Evolutionary conservation across 2,797 vertebrate genomes (phyloP).

Genomic region (Stomatorhinus walkeri): DNA sequence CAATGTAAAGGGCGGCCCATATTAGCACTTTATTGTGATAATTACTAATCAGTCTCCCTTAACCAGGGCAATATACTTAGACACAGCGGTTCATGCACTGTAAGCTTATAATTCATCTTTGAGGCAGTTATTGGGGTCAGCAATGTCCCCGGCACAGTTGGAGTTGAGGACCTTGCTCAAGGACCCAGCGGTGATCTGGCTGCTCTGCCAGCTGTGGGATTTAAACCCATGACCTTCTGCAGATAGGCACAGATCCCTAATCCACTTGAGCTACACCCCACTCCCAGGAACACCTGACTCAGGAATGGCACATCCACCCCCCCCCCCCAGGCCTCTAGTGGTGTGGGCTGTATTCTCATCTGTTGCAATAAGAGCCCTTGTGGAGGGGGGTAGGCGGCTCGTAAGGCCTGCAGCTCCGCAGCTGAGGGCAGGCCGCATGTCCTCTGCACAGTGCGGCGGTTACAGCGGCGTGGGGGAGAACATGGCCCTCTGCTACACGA

Average conservation of each 20-base stretch:
- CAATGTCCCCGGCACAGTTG: background rate
- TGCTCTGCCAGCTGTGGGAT: background rate
- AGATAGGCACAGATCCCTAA: background rate
- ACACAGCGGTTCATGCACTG: background rate
- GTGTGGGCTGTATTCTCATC: background rate
- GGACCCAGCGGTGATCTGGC: background rate
- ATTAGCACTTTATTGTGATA: background rate
- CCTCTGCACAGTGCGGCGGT: background rate
- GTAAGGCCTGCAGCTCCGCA: background rate
- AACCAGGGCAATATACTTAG: background rate
- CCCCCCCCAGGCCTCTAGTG: background rate
- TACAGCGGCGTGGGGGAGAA: background rate
- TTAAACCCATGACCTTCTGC: background rate
- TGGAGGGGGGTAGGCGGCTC: background rate
- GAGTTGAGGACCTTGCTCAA: background rate
- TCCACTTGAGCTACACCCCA: background rate
- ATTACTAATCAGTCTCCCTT: slow-evolving; percentile 1
- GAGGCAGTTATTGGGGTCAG: background rate
- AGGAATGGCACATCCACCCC: background rate
- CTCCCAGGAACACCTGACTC: background rate
- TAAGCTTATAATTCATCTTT: background rate
- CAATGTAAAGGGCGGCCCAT: slow-evolving; percentile 6
- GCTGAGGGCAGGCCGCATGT: background rate
- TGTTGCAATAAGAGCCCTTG: background rate
- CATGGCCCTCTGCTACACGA: background rate